Evolutionary conservation across 2,888 invertebrate species (phyloP), one percentile per base, ranked within the genome.

Genomic region (Caenorhabditis sp.): DNA sequence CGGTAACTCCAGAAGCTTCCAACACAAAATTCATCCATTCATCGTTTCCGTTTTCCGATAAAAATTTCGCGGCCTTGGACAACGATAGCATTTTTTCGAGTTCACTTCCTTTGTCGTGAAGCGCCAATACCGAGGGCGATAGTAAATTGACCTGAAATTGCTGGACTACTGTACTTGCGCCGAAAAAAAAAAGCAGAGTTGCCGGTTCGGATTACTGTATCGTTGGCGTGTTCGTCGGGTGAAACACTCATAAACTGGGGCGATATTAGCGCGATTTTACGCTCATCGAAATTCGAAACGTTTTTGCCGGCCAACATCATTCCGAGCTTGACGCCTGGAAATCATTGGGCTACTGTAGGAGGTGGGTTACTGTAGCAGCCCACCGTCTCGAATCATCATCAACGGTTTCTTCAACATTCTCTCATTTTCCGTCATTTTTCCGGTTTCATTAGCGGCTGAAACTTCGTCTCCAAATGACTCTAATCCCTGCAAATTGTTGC

Each of bases 11-110:
- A 48, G 86, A 82, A 11, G 86, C 87, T 70, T 88, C 88, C 24
- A 88, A 74, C 15, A 88, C 83, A 24, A 88, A 83, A 35, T 88
- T 85, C 59, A 88, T 76, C 88, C 86, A 87, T 20, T 83, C 82
- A 8, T 86, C 73, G 35, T 78, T 75, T 11, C 78, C 77, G 27
- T 63, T 78, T 32, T 75, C 65, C 7, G 65, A 59, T 7, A 81
- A 15, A 7, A 74, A 46, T 9, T 68, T 61, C 56, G 79, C 52
- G 8, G 78, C 72, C 48, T 56, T 78, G 3, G 70, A 41, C 15
- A 81, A 15, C 6, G 76, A 78, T 5, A 79, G 41, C 35, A 37
- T 17, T 20, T 62, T 32, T 24, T 81, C 81, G 1, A 78, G 20
- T 11, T 63, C 68, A 9, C 59, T 50, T 8, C 78, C 82, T 11